These are phyloP conservation scores for Heteractis magnifica DNA, from an alignment of 92 coral and sea anemone genomes.

Conservation along the genomic window DNA sequence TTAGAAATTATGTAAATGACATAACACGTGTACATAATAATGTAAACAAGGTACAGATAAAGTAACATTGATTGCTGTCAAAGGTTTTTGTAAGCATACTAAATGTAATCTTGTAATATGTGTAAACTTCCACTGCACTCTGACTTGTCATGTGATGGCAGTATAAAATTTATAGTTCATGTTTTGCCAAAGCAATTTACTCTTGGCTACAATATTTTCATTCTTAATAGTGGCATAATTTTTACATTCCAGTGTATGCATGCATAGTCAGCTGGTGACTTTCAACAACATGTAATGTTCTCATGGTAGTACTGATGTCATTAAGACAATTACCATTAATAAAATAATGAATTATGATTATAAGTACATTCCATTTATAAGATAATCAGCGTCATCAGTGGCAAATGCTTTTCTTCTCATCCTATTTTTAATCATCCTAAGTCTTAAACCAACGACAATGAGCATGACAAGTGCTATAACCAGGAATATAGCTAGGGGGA, in stretches of 20 bases:
- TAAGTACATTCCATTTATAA: conserved; percentile 98
- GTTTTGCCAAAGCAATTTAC: too few species aligned
- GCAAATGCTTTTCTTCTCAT: conserved; percentile 91
- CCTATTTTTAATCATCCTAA: conserved; percentile 81
- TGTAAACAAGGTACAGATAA: not conserved
- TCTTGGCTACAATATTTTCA: not conserved
- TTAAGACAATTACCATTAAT: not conserved
- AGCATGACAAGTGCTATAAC: conserved; percentile 80
- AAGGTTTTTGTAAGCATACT: too few species aligned
- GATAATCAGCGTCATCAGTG: conserved; percentile 97
- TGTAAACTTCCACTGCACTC: too few species aligned
- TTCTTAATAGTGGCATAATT: not conserved
- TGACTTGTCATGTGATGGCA: too few species aligned
- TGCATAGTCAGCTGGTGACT: not conserved
- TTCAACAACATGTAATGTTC: not conserved
- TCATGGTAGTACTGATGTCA: not conserved
- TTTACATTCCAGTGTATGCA: not conserved
- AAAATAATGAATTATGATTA: conserved; percentile 10
- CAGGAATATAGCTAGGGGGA: conserved; percentile 91
- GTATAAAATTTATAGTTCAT: too few species aligned
- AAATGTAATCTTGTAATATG: too few species aligned
- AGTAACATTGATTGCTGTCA: too few species aligned
- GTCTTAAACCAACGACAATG: conserved; percentile 80
- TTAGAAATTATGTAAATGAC: not conserved
- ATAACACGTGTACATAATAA: not conserved